Base-by-base conservation (phyloP, 2,888 invertebrate species). In the Drosophila paramelanica region DNA sequence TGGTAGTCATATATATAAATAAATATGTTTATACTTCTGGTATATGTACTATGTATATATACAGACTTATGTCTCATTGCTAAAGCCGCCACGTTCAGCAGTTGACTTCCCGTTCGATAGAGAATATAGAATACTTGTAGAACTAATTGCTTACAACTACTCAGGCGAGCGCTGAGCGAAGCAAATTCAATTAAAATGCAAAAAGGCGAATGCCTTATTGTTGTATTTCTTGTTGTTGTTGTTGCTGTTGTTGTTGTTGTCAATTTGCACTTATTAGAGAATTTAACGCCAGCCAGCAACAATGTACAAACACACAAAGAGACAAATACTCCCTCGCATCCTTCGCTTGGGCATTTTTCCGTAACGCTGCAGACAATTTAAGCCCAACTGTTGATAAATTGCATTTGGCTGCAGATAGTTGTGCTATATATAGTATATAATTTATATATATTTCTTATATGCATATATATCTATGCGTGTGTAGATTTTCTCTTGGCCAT, bases 361-460 rank as follows among this genome's bases (percentile, higher is more conserved):
- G 68, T 73, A 67, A 74, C 65, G 87, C 65, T 88, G 83, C 83
- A 86, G 75, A 83, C 83, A 83, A 83, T 88, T 83, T 86, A 78
- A 83, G 73, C 86, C 50, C 88, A 83, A 85, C 88, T 88, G 88
- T 83, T 83, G 89, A 83, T 73, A 88, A 83, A 83, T 83, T 88
- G 81, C 87, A 83, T 69, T 82, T 82, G 88, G 86, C 81, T 79
- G 64, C 77, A 88, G 77, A 66, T 81, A 57, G 52, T 61, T 52
- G 45, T 51, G 43, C 51, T 62, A 70, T 38, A 25, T 65, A 25
- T 43, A 52, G n/a, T 39, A 42, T 60, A 33, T 73, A 17, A 23
- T 17, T n/a, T 50, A 53, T 50, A 43, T 55, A 55, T 46, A 47
- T 43, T 33, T n/a, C 1, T 3, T 36, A 8, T 8, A 23, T 25